Evolutionary conservation across 2,797 vertebrate species (phyloP).

Genomic region (Cryptoblepharus egeriae): DNA sequence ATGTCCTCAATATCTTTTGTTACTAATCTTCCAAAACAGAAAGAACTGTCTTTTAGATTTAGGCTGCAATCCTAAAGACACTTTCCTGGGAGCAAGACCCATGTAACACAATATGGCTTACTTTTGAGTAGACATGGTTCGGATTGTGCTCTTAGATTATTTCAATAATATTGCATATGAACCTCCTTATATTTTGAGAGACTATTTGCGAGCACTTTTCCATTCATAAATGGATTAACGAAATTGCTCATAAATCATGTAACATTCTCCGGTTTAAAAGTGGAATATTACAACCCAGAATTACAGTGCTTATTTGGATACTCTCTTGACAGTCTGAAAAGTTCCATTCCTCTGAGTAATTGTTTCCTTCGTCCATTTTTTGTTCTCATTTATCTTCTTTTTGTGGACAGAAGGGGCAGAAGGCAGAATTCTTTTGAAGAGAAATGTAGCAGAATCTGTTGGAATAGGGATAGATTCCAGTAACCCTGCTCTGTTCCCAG

Average conservation of each 20-base stretch:
- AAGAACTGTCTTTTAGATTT: not conserved
- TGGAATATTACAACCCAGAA: conserved; percentile 18
- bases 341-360: conserved; percentile 37
- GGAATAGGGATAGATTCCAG: conserved; percentile 45
- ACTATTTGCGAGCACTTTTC: not conserved
- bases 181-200: not conserved
- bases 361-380: conserved; percentile 26
- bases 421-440: conserved; percentile 48
- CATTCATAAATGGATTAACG: not conserved
- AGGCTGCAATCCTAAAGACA: no score
- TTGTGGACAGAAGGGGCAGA: conserved; percentile 41
- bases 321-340: conserved; percentile 26
- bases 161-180: conserved; percentile 3
- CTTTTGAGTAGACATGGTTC: no score
- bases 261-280: conserved; percentile 36
- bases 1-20: not conserved
- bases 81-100: no score
- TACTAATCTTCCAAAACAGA: not conserved
- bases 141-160: no score
- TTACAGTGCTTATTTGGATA: conserved; percentile 15
- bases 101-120: no score
- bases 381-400: conserved; percentile 52
- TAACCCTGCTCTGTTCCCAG: conserved; percentile 49
- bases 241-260: conserved; percentile 23
- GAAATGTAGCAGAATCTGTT: conserved; percentile 41